These are phyloP conservation scores for Tinamus major DNA, from an alignment of 2,797 vertebrate genomes.

Conservation along the genomic window DNA sequence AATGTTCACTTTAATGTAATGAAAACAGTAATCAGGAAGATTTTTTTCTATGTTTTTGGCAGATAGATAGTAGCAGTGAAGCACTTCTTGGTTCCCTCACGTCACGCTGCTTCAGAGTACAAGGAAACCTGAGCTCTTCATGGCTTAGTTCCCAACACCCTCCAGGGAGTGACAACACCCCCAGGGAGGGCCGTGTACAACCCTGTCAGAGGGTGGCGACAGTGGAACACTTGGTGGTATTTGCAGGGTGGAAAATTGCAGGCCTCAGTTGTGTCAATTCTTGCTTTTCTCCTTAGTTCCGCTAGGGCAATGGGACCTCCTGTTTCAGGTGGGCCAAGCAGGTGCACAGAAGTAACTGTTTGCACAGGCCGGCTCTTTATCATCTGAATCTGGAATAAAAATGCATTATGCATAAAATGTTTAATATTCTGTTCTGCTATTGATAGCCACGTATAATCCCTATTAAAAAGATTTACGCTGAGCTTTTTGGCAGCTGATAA, in stretches of 20 bases:
- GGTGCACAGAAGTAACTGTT: not conserved
- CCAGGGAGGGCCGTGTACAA: not conserved
- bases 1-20: not conserved
- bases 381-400: not conserved
- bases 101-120: not conserved
- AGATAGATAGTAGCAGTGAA: not conserved
- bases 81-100: not conserved
- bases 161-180: too few relatives aligned
- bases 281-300: not conserved
- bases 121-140: not conserved
- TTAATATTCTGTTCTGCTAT: slow-evolving; percentile 10
- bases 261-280: not conserved
- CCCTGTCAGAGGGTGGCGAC: not conserved
- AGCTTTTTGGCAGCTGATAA: not conserved
- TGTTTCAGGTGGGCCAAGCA: not conserved
- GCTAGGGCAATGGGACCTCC: not conserved
- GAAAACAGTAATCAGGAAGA: not conserved
- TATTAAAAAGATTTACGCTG: not conserved
- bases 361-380: not conserved
- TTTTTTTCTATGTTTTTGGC: not conserved
- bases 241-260: not conserved
- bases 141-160: not conserved
- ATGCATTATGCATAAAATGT: not conserved
- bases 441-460: not conserved
- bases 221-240: not conserved